phyloP scores from a whole-genome alignment of 2,113 vertebrate species.

The Peromyscus polionotus region DNA sequence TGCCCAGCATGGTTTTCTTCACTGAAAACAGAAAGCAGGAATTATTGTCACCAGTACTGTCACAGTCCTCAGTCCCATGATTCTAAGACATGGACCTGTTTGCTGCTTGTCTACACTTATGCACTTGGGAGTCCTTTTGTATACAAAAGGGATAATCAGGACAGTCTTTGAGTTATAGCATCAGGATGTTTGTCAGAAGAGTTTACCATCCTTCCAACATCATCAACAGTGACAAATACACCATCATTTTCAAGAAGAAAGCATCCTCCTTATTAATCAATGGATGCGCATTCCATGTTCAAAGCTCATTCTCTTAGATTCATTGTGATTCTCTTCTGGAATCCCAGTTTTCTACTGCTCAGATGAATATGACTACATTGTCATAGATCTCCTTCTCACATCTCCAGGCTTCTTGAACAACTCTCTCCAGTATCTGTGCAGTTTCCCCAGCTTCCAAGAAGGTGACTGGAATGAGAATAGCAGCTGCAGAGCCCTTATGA shows the following conservation, averaged over 20 bases:
- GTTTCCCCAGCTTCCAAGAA: background rate
- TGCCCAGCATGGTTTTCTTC: background rate
- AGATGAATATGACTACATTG: background rate
- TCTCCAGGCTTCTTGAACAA: background rate
- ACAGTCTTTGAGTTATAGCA: background rate
- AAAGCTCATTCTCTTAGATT: background rate
- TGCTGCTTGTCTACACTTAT: background rate
- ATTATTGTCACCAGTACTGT: background rate
- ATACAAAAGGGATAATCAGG: background rate
- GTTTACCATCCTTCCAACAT: background rate
- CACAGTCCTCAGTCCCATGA: too few relatives aligned
- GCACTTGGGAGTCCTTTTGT: background rate
- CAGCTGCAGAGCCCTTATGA: background rate
- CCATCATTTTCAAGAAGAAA: conserved; percentile 9
- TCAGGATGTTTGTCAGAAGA: background rate
- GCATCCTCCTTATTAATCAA: background rate
- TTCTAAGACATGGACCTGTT: background rate
- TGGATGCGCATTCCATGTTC: background rate
- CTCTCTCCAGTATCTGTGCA: too few relatives aligned
- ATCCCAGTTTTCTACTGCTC: background rate
- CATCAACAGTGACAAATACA: background rate
- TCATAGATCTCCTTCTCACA: background rate
- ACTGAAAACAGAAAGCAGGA: background rate
- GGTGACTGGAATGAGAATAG: background rate
- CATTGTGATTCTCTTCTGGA: background rate